Evolutionary conservation across 2,113 vertebrate genomes (phyloP).

Genomic region (Lepus americanus): DNA sequence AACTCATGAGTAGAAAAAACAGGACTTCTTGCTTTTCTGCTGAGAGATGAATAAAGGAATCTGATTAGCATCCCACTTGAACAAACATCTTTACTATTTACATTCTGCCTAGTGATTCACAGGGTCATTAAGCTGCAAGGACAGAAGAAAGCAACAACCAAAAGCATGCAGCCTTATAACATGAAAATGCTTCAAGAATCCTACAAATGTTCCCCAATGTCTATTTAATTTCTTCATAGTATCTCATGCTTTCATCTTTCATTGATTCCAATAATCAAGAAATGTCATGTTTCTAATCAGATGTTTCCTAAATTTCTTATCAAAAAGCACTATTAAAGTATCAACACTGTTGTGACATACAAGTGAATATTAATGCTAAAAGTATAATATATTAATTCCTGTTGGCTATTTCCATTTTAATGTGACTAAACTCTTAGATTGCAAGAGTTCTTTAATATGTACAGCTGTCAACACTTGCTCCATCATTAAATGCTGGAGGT

Average conservation of each 20-base stretch:
- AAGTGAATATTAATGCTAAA: not conserved
- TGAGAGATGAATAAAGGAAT: slow-evolving; percentile 1
- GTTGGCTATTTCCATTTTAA: not conserved
- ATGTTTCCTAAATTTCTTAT: slow-evolving; percentile 4
- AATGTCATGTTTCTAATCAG: not conserved
- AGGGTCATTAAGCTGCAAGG: slow-evolving; percentile 46
- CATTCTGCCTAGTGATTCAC: slow-evolving; percentile 31
- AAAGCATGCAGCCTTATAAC: not conserved
- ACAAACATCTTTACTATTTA: slow-evolving; percentile 53
- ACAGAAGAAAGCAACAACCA: slow-evolving; percentile 36
- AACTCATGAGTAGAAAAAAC: slow-evolving; percentile 19
- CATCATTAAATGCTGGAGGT: not conserved
- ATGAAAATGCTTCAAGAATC: slow-evolving; percentile 57
- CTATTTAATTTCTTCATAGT: not conserved
- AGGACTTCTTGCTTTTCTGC: slow-evolving; percentile 42
- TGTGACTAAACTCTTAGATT: not conserved
- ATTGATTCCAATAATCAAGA: not conserved
- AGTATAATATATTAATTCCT: not conserved
- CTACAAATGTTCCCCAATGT: not conserved
- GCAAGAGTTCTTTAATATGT: not conserved
- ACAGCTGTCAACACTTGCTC: not conserved
- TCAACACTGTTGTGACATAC: not conserved
- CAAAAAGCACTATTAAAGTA: not conserved
- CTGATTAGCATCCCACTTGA: slow-evolving; percentile 10
- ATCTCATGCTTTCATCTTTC: not conserved